A percentile compares a stretch with the other conserved stretches of the same genome.
Evolutionary conservation across 2,797 vertebrate genomes (phyloP).

Genomic region (Bufotes viridis): DNA sequence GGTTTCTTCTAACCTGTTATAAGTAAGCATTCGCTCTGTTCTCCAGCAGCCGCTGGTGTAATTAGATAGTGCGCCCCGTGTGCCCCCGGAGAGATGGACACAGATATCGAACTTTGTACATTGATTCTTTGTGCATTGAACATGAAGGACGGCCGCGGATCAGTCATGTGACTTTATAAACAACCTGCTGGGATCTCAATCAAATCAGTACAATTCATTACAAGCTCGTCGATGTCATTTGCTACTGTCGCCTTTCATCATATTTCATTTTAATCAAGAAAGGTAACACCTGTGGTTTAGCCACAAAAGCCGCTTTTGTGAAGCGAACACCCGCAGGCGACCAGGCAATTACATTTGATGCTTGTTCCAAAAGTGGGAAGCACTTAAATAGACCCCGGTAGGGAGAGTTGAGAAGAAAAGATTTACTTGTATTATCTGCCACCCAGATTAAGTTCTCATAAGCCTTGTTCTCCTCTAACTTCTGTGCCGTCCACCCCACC

Average conservation of each 20-base stretch:
- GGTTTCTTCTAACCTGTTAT: not conserved
- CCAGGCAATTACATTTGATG: constrained; percentile 81
- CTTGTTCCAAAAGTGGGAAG: constrained; percentile 73
- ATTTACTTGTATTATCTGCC: constrained; percentile 76
- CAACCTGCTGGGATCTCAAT: constrained; percentile 74
- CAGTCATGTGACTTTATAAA: constrained; percentile 64
- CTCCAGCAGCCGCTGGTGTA: not conserved
- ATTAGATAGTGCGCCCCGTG: not conserved
- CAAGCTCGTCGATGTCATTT: constrained; percentile 74
- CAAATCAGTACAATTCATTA: constrained; percentile 75
- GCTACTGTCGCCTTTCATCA: constrained; percentile 77
- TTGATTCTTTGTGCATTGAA: constrained; percentile 61
- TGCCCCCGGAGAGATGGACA: constrained; percentile 8
- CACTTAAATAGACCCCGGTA: constrained; percentile 75
- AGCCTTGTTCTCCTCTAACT: constrained; percentile 59
- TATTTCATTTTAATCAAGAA: constrained; percentile 78
- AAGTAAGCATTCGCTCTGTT: not conserved
- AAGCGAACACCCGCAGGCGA: constrained; percentile 75
- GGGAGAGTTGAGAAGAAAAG: constrained; percentile 75
- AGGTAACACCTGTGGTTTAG: constrained; percentile 79
- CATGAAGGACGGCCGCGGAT: not conserved
- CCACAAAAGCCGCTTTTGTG: constrained; percentile 79
- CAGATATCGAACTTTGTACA: constrained; percentile 58
- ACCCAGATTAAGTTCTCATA: constrained; percentile 73
- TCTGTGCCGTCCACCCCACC: not conserved